These are phyloP conservation scores for Chelidonichthys spinosus DNA, from an alignment of 2,797 vertebrate genomes.

Conservation along the genomic window DNA sequence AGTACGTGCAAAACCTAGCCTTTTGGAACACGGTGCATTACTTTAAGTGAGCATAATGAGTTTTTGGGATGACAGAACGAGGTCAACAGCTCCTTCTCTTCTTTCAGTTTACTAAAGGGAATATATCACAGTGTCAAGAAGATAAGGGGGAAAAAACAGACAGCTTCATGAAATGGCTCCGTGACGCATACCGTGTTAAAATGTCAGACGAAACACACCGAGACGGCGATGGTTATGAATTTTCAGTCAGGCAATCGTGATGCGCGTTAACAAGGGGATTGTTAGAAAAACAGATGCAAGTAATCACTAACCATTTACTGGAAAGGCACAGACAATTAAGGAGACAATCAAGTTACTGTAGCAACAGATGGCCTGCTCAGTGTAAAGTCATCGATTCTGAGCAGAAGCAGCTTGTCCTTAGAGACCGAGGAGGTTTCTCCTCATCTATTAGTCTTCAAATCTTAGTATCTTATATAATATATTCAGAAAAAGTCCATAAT, in stretches of 20 bases:
- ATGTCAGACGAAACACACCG: background rate
- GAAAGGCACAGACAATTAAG: constrained; percentile 38
- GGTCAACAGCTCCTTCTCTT: background rate
- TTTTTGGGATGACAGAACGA: background rate
- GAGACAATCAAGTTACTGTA: constrained; percentile 61
- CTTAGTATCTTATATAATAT: too few relatives aligned
- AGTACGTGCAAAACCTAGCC: background rate
- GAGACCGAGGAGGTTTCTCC: too few relatives aligned
- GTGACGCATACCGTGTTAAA: background rate
- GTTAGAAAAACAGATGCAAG: constrained; percentile 17
- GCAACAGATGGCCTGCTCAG: constrained; percentile 60
- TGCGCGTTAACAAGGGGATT: background rate
- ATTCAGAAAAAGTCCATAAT: too few relatives aligned
- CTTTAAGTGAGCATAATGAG: background rate
- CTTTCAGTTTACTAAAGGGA: background rate
- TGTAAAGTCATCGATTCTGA: constrained; percentile 69
- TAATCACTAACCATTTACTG: constrained; percentile 32
- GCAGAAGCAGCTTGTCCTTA: background rate
- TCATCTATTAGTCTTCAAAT: too few relatives aligned
- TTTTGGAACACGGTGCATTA: background rate
- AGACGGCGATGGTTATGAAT: background rate
- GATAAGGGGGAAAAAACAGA: background rate
- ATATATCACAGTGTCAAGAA: background rate
- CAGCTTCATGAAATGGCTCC: background rate
- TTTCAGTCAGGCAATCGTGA: background rate